Percentiles rank a stretch among this genome's conserved stretches.
phyloP scores from a whole-genome alignment of 1,140 invertebrate species.

The Antheraea pernyi region DNA sequence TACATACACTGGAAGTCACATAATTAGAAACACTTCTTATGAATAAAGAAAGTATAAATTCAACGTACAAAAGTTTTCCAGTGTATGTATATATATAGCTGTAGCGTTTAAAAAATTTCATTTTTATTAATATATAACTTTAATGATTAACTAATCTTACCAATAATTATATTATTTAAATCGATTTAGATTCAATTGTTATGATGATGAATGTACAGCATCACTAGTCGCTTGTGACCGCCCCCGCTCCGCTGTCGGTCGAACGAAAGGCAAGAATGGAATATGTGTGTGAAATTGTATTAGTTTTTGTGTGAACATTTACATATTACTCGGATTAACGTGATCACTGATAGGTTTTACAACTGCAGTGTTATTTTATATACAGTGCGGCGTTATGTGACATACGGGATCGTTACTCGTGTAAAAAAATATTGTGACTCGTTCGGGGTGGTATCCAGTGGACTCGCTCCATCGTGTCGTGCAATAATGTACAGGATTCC shows the following conservation, averaged over 20 bases:
- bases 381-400: slow-evolving; percentile 51
- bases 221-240: slow-evolving; percentile 27
- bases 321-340: slow-evolving; percentile 58
- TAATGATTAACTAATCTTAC: too few relatives aligned
- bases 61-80: too few relatives aligned
- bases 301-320: slow-evolving; percentile 70
- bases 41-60: too few relatives aligned
- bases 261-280: slow-evolving; percentile 61
- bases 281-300: slow-evolving; percentile 73
- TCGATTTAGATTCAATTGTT: too few relatives aligned
- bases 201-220: background rate
- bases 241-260: slow-evolving; percentile 47
- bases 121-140: too few relatives aligned
- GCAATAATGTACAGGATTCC: slow-evolving; percentile 70
- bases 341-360: slow-evolving; percentile 37
- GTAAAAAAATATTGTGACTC: slow-evolving; percentile 54
- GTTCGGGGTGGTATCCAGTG: slow-evolving; percentile 64
- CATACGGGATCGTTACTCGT: slow-evolving; percentile 45
- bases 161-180: too few relatives aligned
- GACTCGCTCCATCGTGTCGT: slow-evolving; percentile 42
- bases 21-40: too few relatives aligned
- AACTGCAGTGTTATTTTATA: slow-evolving; percentile 39
- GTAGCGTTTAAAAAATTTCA: too few relatives aligned
- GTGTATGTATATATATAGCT: too few relatives aligned
- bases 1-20: too few relatives aligned